Evolutionary conservation across 1,140 invertebrate species (phyloP), one percentile per base, ranked within the genome.

Genomic region (Galleria mellonella): DNA sequence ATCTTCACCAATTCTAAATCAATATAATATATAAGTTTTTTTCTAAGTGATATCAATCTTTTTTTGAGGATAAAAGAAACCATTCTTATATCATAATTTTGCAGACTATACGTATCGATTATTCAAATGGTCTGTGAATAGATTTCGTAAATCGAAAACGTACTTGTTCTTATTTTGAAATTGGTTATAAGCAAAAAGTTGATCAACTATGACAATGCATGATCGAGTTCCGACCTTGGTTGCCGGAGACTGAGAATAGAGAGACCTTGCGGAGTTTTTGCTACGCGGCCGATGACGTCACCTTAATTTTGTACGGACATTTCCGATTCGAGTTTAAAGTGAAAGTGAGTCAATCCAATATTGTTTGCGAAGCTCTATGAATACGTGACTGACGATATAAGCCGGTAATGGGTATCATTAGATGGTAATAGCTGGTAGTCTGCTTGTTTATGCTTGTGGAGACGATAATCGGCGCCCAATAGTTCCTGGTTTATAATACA

Each of bases 251-350:
- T 2, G 17, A 23, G 17, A 23, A 23, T 23, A 27, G 11, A 23
- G 32, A 31, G 48, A 47, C 52, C 48, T 51, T 46, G 51, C 30
- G 10, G 47, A 39, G 31, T 51, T 55, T 49, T 51, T 60, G 45
- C 33, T 31, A 29, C 14, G 9, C 30, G 45, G 46, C 43, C 9
- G 41, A 32, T 49, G 55, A 58, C 50, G 50, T 35, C 32, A 35
- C 17, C 2, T 6, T 6, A 23, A 23, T 23, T 3, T 35, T 13
- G 11, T 11, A 6, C 12, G n/a, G 8, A n/a, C 2, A 35, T 13
- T 35, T 35, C 8, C 12, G 2, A 23, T 3, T 23, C 17, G 17
- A 23, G 17, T 23, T 23, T 23, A 23, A 29, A 57, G 55, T 50
- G 55, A 58, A 58, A 58, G 55, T 58, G 38, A 54, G 6, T 23